Base-by-base conservation (phyloP, 2,113 vertebrate species). In the Pitta sordida region DNA sequence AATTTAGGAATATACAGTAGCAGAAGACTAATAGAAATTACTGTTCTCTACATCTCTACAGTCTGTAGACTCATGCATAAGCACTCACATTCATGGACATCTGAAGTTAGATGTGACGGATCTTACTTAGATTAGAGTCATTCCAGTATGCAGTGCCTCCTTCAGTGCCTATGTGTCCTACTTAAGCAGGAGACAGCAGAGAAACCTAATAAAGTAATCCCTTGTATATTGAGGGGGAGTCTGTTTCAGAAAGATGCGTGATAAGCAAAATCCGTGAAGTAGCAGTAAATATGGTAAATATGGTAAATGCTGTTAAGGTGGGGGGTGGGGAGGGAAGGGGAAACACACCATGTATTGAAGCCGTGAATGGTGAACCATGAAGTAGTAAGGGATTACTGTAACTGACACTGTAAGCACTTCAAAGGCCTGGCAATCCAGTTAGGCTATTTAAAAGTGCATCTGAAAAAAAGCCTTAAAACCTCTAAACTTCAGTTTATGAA, bases 401-500 rank as follows among this genome's bases (percentile, higher is more conserved):
- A 10, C 16, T 21, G 49, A 86, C 5, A 43, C 6, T 37, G 18
- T 27, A 18, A 10, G 48, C 18, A 73, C 36, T 52, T 70, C 69
- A 94, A 95, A 77, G 10, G 10, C 41, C 6, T 80, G n/a, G 30
- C 23, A 34, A 63, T 59, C 70, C 62, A 79, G 29, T 22, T 63
- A 55, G 15, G 46, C 39, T 68, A 55, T 46, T 92, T 68, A 90
- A 90, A 84, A n/a, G 83, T 53, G 36, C 7, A 77, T n/a, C 11
- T 79, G 56, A 76, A 93, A 88, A 82, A 91, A 75, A 77, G 8
- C 4, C 23, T 27, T 79, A 73, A 86, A 87, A 73, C 27, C 14
- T 43, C 82, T 63, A 89, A 91, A 29, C 8, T 91, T 95, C 82
- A 83, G 63, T 84, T 73, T 83, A 94, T 69, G 44, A 75, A 37